phyloP scores from a whole-genome alignment of 2,113 vertebrate species.

The Poeciliopsis retropinna region DNA sequence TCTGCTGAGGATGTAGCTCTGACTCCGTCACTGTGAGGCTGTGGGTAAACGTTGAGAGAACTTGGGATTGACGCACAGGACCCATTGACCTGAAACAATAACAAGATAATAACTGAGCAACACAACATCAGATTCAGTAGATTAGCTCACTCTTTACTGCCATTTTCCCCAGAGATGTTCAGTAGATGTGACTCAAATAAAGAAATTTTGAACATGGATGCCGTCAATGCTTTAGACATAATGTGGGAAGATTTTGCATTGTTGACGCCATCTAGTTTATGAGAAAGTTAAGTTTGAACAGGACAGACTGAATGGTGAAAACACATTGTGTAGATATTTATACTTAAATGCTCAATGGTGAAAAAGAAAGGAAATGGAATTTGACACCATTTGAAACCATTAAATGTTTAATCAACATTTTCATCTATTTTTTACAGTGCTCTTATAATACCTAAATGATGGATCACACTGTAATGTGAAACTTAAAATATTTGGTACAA shows the following conservation, averaged over 20 bases:
- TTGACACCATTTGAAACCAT: conserved; percentile 21
- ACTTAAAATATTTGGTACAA: conserved; percentile 26
- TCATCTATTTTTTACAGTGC: background rate
- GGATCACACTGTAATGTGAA: conserved; percentile 3
- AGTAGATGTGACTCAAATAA: conserved; percentile 12
- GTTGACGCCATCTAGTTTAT: background rate
- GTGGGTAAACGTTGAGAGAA: conserved; percentile 46
- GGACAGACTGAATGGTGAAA: background rate
- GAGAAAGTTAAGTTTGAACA: background rate
- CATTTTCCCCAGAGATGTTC: conserved; percentile 32
- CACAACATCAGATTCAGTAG: conserved; percentile 38
- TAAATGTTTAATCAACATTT: conserved; percentile 44
- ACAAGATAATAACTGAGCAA: conserved; percentile 40
- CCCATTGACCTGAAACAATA: conserved; percentile 51
- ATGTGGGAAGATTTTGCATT: background rate
- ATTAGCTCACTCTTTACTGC: conserved; percentile 20
- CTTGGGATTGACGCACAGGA: background rate
- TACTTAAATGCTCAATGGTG: background rate
- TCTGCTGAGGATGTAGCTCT: conserved; percentile 51
- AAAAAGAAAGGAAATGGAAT: background rate
- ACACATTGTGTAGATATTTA: background rate
- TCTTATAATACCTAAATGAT: conserved; percentile 14
- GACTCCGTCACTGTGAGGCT: conserved; percentile 47
- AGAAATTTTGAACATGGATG: conserved; percentile 42
- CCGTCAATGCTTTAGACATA: conserved; percentile 24